Conservation (phyloP, 2,113 vertebrate genomes). For the Pygoscelis antarcticus region DNA sequence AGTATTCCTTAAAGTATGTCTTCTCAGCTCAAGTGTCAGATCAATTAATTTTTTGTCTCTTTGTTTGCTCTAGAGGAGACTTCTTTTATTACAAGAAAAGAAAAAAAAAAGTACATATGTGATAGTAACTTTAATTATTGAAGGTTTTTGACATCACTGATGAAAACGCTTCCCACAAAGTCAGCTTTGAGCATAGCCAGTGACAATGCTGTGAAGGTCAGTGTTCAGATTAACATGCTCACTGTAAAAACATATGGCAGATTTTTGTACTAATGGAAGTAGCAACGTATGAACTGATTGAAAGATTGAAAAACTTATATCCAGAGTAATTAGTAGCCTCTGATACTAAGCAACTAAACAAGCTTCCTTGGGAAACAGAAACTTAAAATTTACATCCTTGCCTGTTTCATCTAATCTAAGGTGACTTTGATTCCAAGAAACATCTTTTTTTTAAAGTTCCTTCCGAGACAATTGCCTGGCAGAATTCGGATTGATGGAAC, state of each 20-base stretch:
- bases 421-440: neutral
- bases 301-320: neutral
- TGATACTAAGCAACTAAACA: neutral
- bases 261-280: neutral
- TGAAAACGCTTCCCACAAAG: conserved; percentile 61
- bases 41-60: conserved; percentile 72
- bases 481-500: neutral
- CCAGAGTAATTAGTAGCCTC: neutral
- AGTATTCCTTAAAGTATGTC: conserved; percentile 56
- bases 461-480: neutral
- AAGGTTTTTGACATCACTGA: conserved; percentile 55
- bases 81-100: conserved; percentile 67
- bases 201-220: conserved; percentile 54
- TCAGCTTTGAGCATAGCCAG: conserved; percentile 51
- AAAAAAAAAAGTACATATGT: conserved; percentile 42
- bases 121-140: conserved; percentile 71
- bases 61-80: conserved; percentile 70
- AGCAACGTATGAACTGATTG: neutral
- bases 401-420: neutral
- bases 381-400: neutral
- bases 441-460: neutral
- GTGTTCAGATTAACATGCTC: conserved; percentile 51
- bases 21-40: conserved; percentile 68
- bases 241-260: neutral
- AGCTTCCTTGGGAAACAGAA: neutral